Evolutionary conservation across 1,140 invertebrate genomes (phyloP).

Genomic region (Eubasilissa regina): DNA sequence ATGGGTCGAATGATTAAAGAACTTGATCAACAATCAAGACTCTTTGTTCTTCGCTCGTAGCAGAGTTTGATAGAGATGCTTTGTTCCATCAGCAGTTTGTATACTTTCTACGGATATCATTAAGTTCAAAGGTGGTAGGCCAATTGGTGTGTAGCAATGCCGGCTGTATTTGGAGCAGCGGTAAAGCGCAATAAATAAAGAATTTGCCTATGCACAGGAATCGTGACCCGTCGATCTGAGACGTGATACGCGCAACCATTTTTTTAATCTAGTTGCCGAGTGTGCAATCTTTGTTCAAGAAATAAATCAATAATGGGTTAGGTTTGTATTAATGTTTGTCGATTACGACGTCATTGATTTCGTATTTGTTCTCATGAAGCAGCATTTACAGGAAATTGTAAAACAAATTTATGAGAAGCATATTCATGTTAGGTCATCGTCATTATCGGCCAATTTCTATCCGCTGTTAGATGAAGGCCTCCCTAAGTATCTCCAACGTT

Average conservation of each 20-base stretch:
- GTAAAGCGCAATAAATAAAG: slow-evolving; percentile 20
- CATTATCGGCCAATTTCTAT: no score
- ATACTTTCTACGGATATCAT: slow-evolving; percentile 12
- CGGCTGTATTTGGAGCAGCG: background rate
- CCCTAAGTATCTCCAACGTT: no score
- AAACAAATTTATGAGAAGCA: background rate
- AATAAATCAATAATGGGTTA: background rate
- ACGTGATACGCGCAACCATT: background rate
- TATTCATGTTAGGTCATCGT: background rate
- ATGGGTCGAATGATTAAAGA: background rate
- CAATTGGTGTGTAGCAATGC: slow-evolving; percentile 11
- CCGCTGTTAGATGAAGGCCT: no score
- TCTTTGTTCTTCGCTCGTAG: background rate
- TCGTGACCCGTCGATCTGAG: background rate
- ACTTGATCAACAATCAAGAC: background rate
- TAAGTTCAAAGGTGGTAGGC: slow-evolving; percentile 31
- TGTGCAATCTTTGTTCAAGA: slow-evolving; percentile 3
- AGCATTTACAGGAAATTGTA: background rate
- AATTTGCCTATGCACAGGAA: slow-evolving; percentile 10
- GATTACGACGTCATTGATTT: background rate
- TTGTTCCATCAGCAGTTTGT: slow-evolving; percentile 5
- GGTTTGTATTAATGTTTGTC: background rate
- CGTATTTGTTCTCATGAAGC: background rate
- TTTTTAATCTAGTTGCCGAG: slow-evolving; percentile 8
- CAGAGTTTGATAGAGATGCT: background rate